phyloP scores from a whole-genome alignment of 2,113 vertebrate species.

The Apeltes quadracus region DNA sequence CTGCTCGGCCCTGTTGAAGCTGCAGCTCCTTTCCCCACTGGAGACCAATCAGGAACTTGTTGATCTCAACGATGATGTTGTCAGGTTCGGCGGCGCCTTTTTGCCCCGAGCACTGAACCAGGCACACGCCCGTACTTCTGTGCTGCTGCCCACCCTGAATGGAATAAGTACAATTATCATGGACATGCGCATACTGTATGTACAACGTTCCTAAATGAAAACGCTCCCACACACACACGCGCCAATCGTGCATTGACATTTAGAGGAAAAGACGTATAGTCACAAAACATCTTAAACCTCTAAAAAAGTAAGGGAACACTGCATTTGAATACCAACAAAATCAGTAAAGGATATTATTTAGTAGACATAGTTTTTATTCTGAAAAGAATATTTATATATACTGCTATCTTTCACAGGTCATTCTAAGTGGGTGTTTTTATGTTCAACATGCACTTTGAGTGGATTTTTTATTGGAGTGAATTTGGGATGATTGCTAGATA shows the following conservation, averaged over 20 bases:
- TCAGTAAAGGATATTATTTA: not conserved
- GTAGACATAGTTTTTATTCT: not conserved
- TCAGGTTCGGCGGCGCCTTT: constrained; percentile 79
- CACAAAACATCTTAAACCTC: constrained; percentile 1
- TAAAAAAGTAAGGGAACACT: not conserved
- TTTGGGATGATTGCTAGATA: not conserved
- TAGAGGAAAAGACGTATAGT: not conserved
- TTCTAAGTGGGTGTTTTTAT: constrained; percentile 1
- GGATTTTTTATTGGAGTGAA: constrained; percentile 13
- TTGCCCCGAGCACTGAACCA: constrained; percentile 87
- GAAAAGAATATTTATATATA: not conserved
- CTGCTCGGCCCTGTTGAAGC: constrained; percentile 77
- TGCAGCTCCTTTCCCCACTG: constrained; percentile 89
- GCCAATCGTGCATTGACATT: constrained; percentile 1
- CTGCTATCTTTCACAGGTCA: not conserved
- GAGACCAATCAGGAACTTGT: constrained; percentile 94
- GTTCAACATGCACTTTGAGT: not conserved
- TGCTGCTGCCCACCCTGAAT: constrained; percentile 77
- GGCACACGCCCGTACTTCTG: constrained; percentile 88
- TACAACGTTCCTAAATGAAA: not conserved
- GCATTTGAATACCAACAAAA: constrained; percentile 3
- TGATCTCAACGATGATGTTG: constrained; percentile 93
- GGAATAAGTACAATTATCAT: constrained; percentile 28
- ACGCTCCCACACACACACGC: not conserved
- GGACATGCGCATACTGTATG: no score